Evolutionary conservation across 2,888 invertebrate genomes (phyloP).

Genomic region (Arctia plantaginis): DNA sequence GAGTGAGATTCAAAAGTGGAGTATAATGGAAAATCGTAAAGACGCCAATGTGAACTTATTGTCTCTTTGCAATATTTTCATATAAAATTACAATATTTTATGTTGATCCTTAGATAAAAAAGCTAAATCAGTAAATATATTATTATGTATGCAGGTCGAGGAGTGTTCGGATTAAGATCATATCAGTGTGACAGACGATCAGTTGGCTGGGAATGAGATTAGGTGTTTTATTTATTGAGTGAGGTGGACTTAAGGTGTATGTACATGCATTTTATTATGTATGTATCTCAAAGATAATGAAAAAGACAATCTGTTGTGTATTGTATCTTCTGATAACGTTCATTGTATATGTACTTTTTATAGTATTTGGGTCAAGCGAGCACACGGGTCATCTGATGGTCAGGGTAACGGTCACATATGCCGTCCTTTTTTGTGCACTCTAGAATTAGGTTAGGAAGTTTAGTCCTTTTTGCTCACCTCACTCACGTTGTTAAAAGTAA

Average conservation of each 20-base stretch:
- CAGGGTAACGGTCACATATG: too few relatives aligned
- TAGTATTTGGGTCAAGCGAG: too few relatives aligned
- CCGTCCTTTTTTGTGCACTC: too few relatives aligned
- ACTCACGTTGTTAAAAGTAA: too few relatives aligned
- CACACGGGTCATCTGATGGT: too few relatives aligned
- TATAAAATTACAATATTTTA: neutral
- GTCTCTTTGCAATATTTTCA: neutral
- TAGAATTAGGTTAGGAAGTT: too few relatives aligned
- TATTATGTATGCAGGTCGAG: slow-evolving; percentile 40
- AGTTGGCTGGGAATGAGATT: slow-evolving; percentile 37
- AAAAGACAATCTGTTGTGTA: neutral
- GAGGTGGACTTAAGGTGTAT: neutral
- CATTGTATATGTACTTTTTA: too few relatives aligned
- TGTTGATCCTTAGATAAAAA: neutral
- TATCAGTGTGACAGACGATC: slow-evolving; percentile 39
- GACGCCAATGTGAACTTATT: neutral
- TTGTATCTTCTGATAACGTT: too few relatives aligned
- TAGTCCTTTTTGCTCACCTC: too few relatives aligned
- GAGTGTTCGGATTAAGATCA: slow-evolving; percentile 44
- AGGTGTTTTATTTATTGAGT: slow-evolving; percentile 27
- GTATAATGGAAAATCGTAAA: neutral
- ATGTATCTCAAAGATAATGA: neutral
- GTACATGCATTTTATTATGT: neutral
- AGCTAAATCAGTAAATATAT: slow-evolving; percentile 2
- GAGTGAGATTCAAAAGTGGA: neutral